Conservation (phyloP, 1,140 invertebrate species). For the Conus betulinus region DNA sequence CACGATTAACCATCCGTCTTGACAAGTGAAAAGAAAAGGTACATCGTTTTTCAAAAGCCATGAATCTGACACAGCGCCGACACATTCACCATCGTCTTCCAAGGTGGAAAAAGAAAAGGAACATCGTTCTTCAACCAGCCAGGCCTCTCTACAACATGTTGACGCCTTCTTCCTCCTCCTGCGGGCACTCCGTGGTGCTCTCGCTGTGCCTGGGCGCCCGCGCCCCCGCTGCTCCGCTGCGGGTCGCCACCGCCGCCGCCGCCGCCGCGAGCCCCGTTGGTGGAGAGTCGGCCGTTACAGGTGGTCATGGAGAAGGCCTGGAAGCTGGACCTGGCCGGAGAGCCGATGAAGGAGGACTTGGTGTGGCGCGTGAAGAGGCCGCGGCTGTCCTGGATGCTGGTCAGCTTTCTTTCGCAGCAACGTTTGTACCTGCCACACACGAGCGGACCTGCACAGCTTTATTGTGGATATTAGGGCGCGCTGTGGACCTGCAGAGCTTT, state of each 20-base stretch:
- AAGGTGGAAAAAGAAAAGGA: too few species aligned
- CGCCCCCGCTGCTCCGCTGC: neutral
- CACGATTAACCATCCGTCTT: too few species aligned
- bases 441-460: neutral
- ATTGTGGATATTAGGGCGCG: too few species aligned
- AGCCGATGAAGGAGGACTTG: conserved; percentile 60
- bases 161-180: conserved; percentile 5
- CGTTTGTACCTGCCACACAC: neutral
- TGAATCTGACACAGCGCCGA: too few species aligned
- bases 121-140: too few species aligned
- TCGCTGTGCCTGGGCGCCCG: neutral
- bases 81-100: too few species aligned
- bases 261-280: neutral
- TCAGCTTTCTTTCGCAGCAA: conserved; percentile 55
- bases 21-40: too few species aligned
- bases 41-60: too few species aligned
- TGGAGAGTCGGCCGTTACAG: conserved; percentile 8
- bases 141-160: conserved; percentile 12
- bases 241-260: too few species aligned
- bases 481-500: too few species aligned
- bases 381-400: conserved; percentile 60
- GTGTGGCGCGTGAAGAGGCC: conserved; percentile 58
- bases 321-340: conserved; percentile 44
- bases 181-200: neutral
- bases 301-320: conserved; percentile 40